phyloP scores from a whole-genome alignment of 2,888 invertebrate genomes.

The Geophilus truncorum region DNA sequence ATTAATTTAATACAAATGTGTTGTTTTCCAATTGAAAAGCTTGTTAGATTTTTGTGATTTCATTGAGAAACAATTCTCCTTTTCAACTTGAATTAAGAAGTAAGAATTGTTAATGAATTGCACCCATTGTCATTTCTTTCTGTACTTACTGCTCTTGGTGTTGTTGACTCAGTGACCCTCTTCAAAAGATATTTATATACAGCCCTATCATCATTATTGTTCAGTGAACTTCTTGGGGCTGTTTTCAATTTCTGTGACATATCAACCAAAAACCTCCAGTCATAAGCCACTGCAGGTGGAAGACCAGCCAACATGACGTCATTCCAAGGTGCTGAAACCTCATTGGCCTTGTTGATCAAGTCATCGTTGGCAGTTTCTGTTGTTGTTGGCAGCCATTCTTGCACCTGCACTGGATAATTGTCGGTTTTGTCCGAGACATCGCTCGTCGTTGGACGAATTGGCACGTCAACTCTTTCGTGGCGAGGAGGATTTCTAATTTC shows the following conservation, averaged over 20 bases:
- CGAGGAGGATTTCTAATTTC: background rate
- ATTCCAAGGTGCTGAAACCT: constrained; percentile 19
- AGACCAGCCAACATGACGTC: constrained; percentile 22
- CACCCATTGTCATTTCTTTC: too few relatives aligned
- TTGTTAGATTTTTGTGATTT: too few relatives aligned
- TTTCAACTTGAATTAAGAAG: too few relatives aligned
- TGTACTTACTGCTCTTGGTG: background rate
- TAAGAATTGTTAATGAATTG: too few relatives aligned
- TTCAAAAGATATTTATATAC: background rate
- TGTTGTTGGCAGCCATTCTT: background rate
- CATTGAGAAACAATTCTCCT: too few relatives aligned
- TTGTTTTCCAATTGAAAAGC: too few relatives aligned
- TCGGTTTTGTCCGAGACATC: background rate
- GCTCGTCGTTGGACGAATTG: background rate
- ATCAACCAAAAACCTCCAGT: constrained; percentile 29
- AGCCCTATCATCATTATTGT: background rate
- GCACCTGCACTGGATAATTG: background rate
- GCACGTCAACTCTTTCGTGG: background rate
- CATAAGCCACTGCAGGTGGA: constrained; percentile 27
- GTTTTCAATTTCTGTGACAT: background rate
- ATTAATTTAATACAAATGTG: too few relatives aligned
- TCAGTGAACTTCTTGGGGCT: background rate
- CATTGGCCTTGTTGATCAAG: constrained; percentile 4
- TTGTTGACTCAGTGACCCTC: background rate
- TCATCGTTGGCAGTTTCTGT: background rate